A percentile compares a stretch with the other conserved stretches of the same genome.
Conservation (phyloP, 2,113 vertebrate genomes). For the Nibea albiflora region DNA sequence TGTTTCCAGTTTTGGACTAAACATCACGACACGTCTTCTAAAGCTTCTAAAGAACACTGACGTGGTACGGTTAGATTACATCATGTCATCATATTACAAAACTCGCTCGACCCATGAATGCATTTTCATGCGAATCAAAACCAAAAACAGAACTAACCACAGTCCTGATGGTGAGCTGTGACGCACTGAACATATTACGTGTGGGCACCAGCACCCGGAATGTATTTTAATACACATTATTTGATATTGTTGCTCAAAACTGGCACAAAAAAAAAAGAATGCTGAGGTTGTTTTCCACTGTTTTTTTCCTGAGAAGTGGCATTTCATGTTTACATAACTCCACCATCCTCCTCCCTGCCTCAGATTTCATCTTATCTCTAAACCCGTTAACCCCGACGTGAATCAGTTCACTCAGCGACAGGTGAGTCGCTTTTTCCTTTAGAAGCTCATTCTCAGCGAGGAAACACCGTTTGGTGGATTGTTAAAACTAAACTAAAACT, state of each 20-base stretch:
- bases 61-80: too few relatives aligned
- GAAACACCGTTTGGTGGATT: constrained; percentile 11
- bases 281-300: not conserved
- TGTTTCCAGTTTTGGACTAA: not conserved
- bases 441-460: not conserved
- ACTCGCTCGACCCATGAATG: fast-evolving
- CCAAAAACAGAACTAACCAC: constrained; percentile 7
- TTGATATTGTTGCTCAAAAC: too few relatives aligned
- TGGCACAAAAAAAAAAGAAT: too few relatives aligned
- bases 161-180: too few relatives aligned
- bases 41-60: too few relatives aligned
- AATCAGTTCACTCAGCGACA: not conserved
- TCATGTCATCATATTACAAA: not conserved
- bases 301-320: not conserved
- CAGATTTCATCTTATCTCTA: not conserved
- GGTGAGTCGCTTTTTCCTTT: not conserved
- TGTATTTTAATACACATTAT: not conserved
- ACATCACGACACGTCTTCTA: not conserved
- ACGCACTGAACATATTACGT: not conserved
- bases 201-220: not conserved
- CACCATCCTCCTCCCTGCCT: not conserved
- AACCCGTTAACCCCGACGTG: not conserved
- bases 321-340: not conserved
- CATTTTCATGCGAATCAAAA: constrained; percentile 6
- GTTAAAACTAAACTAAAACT: too few relatives aligned